These are phyloP conservation scores for Campoplex nolae DNA, from an alignment of 2,888 invertebrate genomes.

Conservation along the genomic window DNA sequence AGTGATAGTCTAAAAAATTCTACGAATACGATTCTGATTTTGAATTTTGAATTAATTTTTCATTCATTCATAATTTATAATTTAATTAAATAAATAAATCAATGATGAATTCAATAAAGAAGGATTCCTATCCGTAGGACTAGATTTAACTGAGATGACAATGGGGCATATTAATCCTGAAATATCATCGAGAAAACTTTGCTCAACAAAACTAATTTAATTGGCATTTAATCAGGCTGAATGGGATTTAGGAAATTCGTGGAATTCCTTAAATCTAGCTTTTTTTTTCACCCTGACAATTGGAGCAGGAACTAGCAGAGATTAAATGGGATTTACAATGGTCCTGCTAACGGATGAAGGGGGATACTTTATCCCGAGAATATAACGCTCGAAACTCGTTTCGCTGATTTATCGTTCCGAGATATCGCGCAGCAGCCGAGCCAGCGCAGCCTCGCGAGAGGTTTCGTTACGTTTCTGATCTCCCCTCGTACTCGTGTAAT, in stretches of 20 bases:
- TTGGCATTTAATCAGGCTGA: slow-evolving; percentile 17
- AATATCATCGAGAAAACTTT: too few species aligned
- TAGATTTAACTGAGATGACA: neutral
- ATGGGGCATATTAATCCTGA: neutral
- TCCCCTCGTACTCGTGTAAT: slow-evolving; percentile 41
- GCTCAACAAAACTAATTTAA: slow-evolving; percentile 6
- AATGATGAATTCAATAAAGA: neutral
- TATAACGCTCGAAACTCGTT: slow-evolving; percentile 50
- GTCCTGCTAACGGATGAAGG: slow-evolving; percentile 33
- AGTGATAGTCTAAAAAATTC: too few species aligned
- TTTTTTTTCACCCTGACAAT: neutral
- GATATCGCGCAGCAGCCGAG: slow-evolving; percentile 31
- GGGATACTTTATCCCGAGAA: slow-evolving; percentile 42
- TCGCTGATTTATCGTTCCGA: slow-evolving; percentile 59
- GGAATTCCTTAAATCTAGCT: slow-evolving; percentile 40
- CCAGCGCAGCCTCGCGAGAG: slow-evolving; percentile 24
- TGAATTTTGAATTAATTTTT: too few species aligned
- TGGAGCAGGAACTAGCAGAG: slow-evolving; percentile 20
- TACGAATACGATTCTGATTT: too few species aligned
- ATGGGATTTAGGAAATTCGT: neutral
- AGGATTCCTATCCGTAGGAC: neutral
- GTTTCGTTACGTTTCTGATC: slow-evolving; percentile 56
- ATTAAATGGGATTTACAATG: slow-evolving; percentile 44
- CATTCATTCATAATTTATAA: too few species aligned
- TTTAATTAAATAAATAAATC: too few species aligned